Evolutionary conservation across 2,113 vertebrate species (phyloP).

Genomic region (Piaya cayana): DNA sequence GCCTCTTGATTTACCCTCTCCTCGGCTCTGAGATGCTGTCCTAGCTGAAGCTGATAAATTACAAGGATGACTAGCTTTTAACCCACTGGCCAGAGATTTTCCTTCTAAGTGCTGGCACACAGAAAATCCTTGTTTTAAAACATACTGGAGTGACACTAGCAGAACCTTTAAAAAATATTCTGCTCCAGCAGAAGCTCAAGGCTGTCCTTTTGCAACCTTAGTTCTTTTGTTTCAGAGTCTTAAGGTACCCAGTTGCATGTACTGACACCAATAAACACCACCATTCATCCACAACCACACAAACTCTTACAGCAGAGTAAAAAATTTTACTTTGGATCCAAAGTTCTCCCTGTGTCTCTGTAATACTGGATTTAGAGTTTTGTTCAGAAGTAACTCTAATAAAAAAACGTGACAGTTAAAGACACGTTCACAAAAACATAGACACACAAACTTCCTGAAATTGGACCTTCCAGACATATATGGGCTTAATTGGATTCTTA

Average conservation of each 20-base stretch:
- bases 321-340: not conserved
- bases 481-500: conserved; percentile 33
- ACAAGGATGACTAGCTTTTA: conserved; percentile 52
- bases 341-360: not conserved
- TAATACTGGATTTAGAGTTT: not conserved
- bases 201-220: not conserved
- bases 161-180: not conserved
- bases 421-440: not conserved
- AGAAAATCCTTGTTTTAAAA: conserved; percentile 40
- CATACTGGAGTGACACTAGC: not conserved
- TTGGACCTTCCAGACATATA: not conserved
- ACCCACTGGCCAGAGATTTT: conserved; percentile 30
- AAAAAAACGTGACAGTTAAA: not conserved
- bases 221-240: not conserved
- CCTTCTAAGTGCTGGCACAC: not conserved
- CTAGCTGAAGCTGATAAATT: conserved; percentile 44
- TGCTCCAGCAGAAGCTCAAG: not conserved
- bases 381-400: not conserved
- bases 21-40: not conserved
- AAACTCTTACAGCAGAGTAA: not conserved
- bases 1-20: conserved; percentile 7
- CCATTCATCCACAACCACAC: not conserved
- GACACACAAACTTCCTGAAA: not conserved
- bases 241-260: not conserved
- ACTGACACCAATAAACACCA: not conserved